These are phyloP conservation scores for Ammodytes marinus DNA, from an alignment of 2,113 vertebrate species.

Conservation along the genomic window DNA sequence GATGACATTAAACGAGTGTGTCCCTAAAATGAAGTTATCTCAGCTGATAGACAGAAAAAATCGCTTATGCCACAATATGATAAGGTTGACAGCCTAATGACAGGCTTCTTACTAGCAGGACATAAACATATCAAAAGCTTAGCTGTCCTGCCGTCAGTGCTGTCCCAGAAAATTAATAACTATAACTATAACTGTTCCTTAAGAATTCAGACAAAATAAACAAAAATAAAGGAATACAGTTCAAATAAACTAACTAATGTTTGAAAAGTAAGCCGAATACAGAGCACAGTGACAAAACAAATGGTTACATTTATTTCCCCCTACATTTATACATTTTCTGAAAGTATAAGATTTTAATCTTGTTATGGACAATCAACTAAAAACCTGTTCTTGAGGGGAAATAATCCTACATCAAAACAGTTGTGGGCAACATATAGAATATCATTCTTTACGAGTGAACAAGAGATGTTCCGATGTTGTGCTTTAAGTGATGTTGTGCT, in stretches of 20 bases:
- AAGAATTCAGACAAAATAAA: too few relatives aligned
- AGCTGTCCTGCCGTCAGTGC: neutral
- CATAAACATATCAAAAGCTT: constrained; percentile 6
- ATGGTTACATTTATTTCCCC: neutral
- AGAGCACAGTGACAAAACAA: neutral
- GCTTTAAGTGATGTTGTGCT: neutral
- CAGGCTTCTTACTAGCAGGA: constrained; percentile 1
- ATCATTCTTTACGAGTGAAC: neutral
- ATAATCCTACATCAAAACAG: neutral
- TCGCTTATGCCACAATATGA: neutral
- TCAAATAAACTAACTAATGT: neutral
- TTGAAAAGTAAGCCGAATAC: neutral
- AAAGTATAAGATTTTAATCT: neutral
- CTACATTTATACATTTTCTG: neutral
- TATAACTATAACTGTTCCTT: too few relatives aligned
- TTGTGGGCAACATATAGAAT: neutral
- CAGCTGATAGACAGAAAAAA: neutral
- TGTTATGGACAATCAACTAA: neutral
- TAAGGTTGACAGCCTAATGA: constrained; percentile 34
- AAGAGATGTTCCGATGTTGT: neutral
- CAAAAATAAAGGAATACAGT: too few relatives aligned
- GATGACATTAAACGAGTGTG: neutral
- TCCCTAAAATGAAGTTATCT: neutral
- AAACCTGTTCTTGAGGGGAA: neutral
- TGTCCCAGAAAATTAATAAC: too few relatives aligned